phyloP scores from a whole-genome alignment of 2,797 vertebrate genomes.

The Phaenicophaeus curvirostris region DNA sequence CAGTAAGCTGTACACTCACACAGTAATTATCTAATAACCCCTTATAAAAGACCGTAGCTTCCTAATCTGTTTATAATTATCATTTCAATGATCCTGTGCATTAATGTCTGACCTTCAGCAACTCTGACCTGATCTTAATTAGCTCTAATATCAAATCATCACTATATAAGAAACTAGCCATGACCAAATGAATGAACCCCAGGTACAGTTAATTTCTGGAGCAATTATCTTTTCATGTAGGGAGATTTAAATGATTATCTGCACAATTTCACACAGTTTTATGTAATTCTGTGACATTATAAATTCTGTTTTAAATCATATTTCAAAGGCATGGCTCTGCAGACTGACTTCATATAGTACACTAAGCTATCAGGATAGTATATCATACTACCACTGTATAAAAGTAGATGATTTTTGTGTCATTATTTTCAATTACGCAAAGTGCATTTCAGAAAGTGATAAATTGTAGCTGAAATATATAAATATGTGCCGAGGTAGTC shows the following conservation, averaged over 20 bases:
- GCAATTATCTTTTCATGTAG: constrained; percentile 99
- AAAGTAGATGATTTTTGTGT: constrained; percentile 45
- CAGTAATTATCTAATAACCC: constrained; percentile 95
- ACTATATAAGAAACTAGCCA: constrained; percentile 98
- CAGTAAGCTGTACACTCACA: constrained; percentile 88
- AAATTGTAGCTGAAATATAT: constrained; percentile 22
- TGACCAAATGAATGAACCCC: constrained; percentile 99
- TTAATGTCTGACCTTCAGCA: constrained; percentile 99
- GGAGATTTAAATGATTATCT: constrained; percentile 99
- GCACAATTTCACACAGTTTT: constrained; percentile 99
- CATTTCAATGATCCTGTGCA: constrained; percentile 97
- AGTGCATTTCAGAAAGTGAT: constrained; percentile 52
- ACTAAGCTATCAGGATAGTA: constrained; percentile 51
- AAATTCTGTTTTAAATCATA: constrained; percentile 88
- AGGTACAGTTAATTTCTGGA: constrained; percentile 99
- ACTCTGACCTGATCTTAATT: constrained; percentile 99
- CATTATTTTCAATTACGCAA: constrained; percentile 72
- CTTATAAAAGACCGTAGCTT: constrained; percentile 96
- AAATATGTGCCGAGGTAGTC: background rate
- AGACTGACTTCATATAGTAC: constrained; percentile 66
- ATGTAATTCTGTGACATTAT: constrained; percentile 89
- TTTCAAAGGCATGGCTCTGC: constrained; percentile 81
- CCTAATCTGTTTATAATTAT: constrained; percentile 99
- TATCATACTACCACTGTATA: constrained; percentile 21
- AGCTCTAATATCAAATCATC: constrained; percentile 97